Percentiles rank a stretch among this genome's conserved stretches.
phyloP scores from a whole-genome alignment of 2,888 invertebrate genomes.

The Stenurella melanura region DNA sequence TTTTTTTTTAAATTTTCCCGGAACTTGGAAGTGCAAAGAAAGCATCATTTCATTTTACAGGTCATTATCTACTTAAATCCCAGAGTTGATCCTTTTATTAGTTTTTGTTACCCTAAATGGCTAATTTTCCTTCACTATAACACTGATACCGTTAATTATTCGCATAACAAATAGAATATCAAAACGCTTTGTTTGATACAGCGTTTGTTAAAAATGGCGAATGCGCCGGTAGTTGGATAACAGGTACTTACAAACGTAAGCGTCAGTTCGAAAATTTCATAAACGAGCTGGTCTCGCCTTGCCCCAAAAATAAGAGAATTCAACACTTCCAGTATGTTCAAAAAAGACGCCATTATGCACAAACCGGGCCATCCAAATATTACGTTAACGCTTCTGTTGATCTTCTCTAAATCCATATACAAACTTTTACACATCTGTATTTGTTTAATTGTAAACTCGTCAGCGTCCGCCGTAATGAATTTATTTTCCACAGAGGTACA shows the following conservation, averaged over 20 bases:
- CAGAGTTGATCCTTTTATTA: no score
- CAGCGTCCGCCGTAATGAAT: slow-evolving; percentile 17
- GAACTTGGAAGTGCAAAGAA: no score
- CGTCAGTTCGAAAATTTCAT: background rate
- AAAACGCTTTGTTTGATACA: no score
- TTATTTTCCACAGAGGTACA: slow-evolving; percentile 16
- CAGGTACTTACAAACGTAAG: background rate
- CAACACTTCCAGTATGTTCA: slow-evolving; percentile 4
- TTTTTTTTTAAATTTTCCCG: no score
- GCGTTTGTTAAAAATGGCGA: no score
- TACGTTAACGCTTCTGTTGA: background rate
- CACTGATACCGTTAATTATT: no score
- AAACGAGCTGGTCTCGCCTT: background rate
- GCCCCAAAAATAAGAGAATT: background rate
- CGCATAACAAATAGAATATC: no score
- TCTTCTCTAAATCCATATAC: slow-evolving; percentile 16
- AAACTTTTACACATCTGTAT: slow-evolving; percentile 6
- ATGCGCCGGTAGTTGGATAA: no score
- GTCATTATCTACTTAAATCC: no score
- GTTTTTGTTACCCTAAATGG: no score
- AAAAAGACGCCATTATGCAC: slow-evolving; percentile 8
- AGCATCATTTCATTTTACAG: no score
- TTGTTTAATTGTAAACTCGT: background rate
- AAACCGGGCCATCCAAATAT: slow-evolving; percentile 20
- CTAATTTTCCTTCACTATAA: no score